A percentile compares a stretch with the other conserved stretches of the same genome.
Evolutionary conservation across 2,797 vertebrate genomes (phyloP).

Genomic region (Limosa lapponica): DNA sequence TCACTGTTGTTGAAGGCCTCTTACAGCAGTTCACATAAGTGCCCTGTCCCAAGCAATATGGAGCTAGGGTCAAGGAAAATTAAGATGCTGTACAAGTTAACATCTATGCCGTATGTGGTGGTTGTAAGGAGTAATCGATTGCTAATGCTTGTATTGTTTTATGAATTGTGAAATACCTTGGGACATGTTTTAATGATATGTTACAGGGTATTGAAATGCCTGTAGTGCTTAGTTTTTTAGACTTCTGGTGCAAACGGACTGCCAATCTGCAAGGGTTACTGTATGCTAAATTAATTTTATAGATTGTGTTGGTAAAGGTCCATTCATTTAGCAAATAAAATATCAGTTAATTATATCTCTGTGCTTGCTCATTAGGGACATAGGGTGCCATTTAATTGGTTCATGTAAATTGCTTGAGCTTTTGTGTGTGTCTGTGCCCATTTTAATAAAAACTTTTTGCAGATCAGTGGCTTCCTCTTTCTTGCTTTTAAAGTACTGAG

Average conservation of each 20-base stretch:
- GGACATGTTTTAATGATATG: neutral
- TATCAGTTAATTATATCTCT: conserved; percentile 24
- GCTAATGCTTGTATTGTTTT: neutral
- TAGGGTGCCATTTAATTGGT: conserved; percentile 8
- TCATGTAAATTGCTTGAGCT: neutral
- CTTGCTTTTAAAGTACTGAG: neutral
- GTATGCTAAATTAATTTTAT: conserved; percentile 26
- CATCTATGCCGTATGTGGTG: neutral
- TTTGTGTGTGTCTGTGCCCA: neutral
- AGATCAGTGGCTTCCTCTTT: neutral
- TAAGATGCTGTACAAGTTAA: neutral
- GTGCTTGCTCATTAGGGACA: neutral
- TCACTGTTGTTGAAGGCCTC: neutral
- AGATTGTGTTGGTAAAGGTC: conserved; percentile 32
- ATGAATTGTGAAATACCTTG: conserved; percentile 18
- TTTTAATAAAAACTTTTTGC: neutral
- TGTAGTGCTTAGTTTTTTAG: neutral
- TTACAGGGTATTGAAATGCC: neutral
- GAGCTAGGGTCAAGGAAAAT: neutral
- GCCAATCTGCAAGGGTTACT: conserved; percentile 1
- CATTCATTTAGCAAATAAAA: conserved; percentile 46
- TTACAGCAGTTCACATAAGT: neutral
- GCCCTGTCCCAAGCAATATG: neutral
- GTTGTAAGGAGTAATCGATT: neutral
- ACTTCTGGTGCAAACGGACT: neutral